Percentiles rank a stretch among this genome's conserved stretches.
Conservation (phyloP, 30 jellyfish, hydroid and myxozoan species). For the Aurelia aurita region DNA sequence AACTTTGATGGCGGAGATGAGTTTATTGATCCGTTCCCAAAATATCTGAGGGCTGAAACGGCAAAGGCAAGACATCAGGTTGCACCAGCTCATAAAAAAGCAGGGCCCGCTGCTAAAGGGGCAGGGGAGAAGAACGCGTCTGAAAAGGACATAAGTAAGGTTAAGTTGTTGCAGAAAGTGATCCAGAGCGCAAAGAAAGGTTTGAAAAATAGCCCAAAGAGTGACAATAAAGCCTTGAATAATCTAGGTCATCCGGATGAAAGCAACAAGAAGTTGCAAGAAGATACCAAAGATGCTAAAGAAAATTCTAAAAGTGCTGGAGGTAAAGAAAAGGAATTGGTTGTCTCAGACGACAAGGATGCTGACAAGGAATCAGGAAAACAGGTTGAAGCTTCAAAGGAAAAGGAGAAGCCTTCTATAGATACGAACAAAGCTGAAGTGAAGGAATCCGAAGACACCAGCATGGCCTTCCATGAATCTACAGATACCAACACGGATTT, state of each 20-base stretch:
- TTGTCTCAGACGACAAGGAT: background rate
- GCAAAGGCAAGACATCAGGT: conserved; percentile 35
- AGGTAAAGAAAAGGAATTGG: background rate
- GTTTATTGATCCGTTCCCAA: conserved; percentile 38
- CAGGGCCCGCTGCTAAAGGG: background rate
- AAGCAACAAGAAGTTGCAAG: background rate
- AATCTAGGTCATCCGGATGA: background rate
- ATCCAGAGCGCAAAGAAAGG: background rate
- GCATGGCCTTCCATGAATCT: background rate
- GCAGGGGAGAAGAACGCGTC: background rate
- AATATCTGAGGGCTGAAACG: background rate
- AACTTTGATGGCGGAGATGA: conserved; percentile 52
- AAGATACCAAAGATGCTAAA: background rate
- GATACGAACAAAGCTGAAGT: background rate
- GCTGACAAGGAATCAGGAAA: background rate
- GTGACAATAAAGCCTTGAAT: no score
- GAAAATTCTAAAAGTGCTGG: background rate
- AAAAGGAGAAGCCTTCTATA: background rate
- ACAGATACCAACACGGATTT: background rate
- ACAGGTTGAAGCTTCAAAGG: background rate
- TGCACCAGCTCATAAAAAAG: background rate
- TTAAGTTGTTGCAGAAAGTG: background rate
- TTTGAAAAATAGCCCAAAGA: background rate
- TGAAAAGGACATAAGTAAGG: background rate
- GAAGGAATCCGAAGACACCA: background rate